Conservation (phyloP, 2,113 vertebrate species). For the Sarotherodon lohbergeri region DNA sequence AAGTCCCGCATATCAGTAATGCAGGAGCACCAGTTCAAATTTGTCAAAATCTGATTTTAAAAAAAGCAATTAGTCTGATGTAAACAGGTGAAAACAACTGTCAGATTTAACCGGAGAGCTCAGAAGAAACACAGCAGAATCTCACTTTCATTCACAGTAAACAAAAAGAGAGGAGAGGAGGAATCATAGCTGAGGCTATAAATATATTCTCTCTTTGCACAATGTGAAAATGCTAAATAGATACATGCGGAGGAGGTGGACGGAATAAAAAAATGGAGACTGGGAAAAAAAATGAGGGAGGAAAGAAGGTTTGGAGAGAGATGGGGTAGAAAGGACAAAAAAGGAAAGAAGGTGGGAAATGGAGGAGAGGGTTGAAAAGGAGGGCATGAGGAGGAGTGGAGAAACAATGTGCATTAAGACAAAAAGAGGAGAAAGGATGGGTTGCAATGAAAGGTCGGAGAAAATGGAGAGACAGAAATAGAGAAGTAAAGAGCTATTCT, state of each 20-base stretch:
- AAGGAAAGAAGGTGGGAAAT: not conserved
- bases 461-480: constrained; percentile 40
- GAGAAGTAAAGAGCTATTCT: constrained; percentile 54
- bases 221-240: constrained; percentile 33
- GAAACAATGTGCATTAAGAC: not conserved
- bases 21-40: not conserved
- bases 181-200: constrained; percentile 20
- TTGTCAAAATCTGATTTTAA: fast-evolving
- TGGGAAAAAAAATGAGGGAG: not conserved
- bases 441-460: not conserved
- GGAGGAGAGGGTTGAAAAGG: not conserved
- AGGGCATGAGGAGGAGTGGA: not conserved
- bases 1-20: not conserved
- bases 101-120: not conserved
- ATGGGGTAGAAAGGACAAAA: not conserved
- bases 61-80: not conserved
- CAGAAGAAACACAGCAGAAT: not conserved
- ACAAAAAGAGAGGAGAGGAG: not conserved
- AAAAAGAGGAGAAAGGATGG: not conserved
- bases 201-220: constrained; percentile 30
- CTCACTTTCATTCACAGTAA: not conserved
- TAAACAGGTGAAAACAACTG: not conserved
- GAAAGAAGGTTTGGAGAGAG: not conserved
- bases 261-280: not conserved
- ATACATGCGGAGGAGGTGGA: constrained; percentile 1